Base-by-base conservation (phyloP, 2,113 vertebrate species). In the Myiagra hebetior region DNA sequence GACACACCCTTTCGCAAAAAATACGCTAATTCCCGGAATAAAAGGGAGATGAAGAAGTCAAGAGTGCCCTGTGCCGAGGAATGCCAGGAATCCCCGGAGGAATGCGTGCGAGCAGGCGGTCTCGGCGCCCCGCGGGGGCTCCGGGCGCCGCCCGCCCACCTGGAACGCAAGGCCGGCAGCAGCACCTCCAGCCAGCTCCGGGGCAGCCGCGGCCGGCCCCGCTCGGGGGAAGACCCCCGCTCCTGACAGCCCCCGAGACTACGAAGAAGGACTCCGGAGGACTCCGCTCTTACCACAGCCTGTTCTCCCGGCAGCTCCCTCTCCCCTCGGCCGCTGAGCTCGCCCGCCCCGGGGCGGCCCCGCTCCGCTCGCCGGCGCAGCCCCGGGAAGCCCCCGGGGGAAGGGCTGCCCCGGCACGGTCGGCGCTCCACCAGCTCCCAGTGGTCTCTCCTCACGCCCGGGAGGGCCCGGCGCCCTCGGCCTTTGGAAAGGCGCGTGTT, bases 21-120 rank as follows among this genome's bases (percentile, higher is more conserved):
- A 9, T 1, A 84, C n/a, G 10, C 19, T 73, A 79, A 87, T 59
- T 73, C 70, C 30, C 2, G 49, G 27, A 65, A 75, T 72, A 81
- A 57, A 78, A 84, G 46, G 22, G 35, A 85, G 79, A 84, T 9
- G 69, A 60, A 74, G 47, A 47, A 94, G 79, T 26, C 63, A 83
- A 13, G 76, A 72, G 79, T 7, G 67, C 57, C 90, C 68, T 50
- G 37, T 6, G 37, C 73, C 57, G 68, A 89, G 91, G 96, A 95
- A 96, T 95, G 89, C 81, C 65, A 92, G 87, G 96, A 97, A 97
- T 97, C 59, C 91, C 55, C 19, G 41, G 24, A 95, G 65, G 94
- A 97, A 93, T 95, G 96, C 47, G 27, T 6, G 42, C 72, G 42
- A 65, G 39, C 63, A 46, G 50, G 63, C 67, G 26, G 67, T 30